Base-by-base conservation (phyloP, 2,888 invertebrate species). In the Zaprionus lineosus region DNA sequence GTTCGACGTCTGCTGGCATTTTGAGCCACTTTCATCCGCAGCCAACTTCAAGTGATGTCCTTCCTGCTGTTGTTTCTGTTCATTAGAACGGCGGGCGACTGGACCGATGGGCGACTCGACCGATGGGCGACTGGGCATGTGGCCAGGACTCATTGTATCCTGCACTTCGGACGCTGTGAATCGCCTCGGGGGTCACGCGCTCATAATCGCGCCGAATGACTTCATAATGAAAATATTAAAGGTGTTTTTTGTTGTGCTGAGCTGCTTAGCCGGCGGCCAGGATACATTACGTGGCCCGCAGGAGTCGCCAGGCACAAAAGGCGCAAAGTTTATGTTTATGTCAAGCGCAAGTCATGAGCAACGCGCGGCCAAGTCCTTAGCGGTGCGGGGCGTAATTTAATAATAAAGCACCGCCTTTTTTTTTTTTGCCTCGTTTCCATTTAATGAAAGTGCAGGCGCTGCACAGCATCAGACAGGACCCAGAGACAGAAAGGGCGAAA, bases 171-270 rank as follows among this genome's bases (percentile, higher is more conserved):
- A 60, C 44, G 84, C 81, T 71, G 81, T 68, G 64, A 46, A 55
- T 52, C 84, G 76, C 84, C 77, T 73, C 56, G 84, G 81, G 81
- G 81, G 86, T 83, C 81, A 84, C 86, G 81, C 81, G 76, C 64
- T 84, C 84, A 83, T 86, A 87, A 87, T 81, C 83, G 84, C 78
- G 68, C 77, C 66, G 73, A 86, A 86, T 79, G 84, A 87, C 72
- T 87, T 86, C 81, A 76, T 88, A 87, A 88, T 87, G 84, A 86
- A 87, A 87, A 87, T 86, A 86, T 86, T 85, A 87, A 88, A 87
- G 87, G 88, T 88, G 88, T 86, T 81, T 87, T 79, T 65, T 78
- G 72, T 62, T 68, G 31, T 59, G 61, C 46, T 60, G 37, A 19
- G 58, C 28, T 43, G 47, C 72, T 67, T 78, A 74, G 77, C 77